These are phyloP conservation scores for Perithous albicinctus DNA, from an alignment of 2,888 invertebrate genomes.

Conservation along the genomic window DNA sequence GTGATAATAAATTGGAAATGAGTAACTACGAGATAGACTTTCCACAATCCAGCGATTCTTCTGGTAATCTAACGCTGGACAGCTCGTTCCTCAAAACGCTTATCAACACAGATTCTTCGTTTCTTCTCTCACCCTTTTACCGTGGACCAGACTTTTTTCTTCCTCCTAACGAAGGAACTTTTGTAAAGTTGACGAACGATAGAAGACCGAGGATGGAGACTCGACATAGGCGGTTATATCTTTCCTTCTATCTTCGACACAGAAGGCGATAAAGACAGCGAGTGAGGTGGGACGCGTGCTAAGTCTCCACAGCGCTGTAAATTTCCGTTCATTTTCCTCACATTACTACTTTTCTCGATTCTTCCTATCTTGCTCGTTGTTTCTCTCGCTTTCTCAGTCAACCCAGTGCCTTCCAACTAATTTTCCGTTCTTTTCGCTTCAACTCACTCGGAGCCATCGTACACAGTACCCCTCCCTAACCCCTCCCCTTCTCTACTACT, in stretches of 20 bases:
- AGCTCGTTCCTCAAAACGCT: constrained; percentile 5
- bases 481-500: neutral
- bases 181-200: neutral
- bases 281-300: neutral
- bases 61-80: neutral
- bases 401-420: constrained; percentile 46
- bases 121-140: neutral
- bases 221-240: neutral
- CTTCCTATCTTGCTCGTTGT: neutral
- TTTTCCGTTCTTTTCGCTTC: constrained; percentile 44
- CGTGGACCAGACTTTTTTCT: neutral
- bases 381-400: constrained; percentile 23
- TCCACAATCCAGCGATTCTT: neutral
- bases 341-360: constrained; percentile 38
- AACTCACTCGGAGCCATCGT: neutral
- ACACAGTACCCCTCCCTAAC: neutral
- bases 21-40: constrained; percentile 26
- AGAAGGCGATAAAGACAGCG: neutral
- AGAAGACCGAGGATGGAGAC: neutral
- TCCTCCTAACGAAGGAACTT: constrained; percentile 30
- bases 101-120: constrained; percentile 3
- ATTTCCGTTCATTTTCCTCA: constrained; percentile 52
- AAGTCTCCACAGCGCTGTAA: constrained; percentile 33
- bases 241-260: neutral
- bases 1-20: constrained; percentile 61